Conservation (phyloP, 1,140 invertebrate species). For the Leptinotarsa lineolata region DNA sequence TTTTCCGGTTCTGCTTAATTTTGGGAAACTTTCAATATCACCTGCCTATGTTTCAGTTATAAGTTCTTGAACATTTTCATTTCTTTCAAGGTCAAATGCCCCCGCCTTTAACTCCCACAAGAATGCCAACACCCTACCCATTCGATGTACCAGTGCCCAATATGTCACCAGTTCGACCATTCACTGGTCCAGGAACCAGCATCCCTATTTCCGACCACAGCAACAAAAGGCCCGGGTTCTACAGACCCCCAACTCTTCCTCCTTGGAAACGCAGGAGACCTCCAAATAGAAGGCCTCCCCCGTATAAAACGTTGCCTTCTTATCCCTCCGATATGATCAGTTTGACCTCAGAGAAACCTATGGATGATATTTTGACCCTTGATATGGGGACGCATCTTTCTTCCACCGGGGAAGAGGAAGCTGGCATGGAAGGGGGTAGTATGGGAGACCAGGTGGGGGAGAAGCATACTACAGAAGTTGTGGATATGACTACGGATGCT, state of each 20-base stretch:
- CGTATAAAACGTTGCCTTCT: constrained; percentile 61
- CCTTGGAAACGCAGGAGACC: constrained; percentile 64
- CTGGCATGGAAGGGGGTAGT: constrained; percentile 7
- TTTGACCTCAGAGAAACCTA: constrained; percentile 49
- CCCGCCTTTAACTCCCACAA: constrained; percentile 59
- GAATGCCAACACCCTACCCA: constrained; percentile 68
- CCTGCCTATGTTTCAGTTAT: background rate
- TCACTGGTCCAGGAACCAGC: constrained; percentile 59
- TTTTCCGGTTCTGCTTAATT: background rate
- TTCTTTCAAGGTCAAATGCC: constrained; percentile 52
- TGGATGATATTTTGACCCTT: constrained; percentile 52
- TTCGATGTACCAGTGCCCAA: constrained; percentile 60
- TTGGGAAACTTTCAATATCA: background rate
- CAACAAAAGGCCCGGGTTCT: constrained; percentile 60
- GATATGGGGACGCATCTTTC: constrained; percentile 49
- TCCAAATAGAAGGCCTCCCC: constrained; percentile 55
- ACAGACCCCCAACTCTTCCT: constrained; percentile 60
- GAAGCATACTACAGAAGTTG: constrained; percentile 20
- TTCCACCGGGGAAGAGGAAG: constrained; percentile 26
- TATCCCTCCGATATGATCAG: constrained; percentile 45
- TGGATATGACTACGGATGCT: constrained; percentile 34
- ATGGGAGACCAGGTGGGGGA: constrained; percentile 38
- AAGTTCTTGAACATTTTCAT: background rate
- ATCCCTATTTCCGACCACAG: constrained; percentile 74
- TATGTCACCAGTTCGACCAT: constrained; percentile 60